phyloP scores from a whole-genome alignment of 1,140 invertebrate species.

The Scylla paramamosain region DNA sequence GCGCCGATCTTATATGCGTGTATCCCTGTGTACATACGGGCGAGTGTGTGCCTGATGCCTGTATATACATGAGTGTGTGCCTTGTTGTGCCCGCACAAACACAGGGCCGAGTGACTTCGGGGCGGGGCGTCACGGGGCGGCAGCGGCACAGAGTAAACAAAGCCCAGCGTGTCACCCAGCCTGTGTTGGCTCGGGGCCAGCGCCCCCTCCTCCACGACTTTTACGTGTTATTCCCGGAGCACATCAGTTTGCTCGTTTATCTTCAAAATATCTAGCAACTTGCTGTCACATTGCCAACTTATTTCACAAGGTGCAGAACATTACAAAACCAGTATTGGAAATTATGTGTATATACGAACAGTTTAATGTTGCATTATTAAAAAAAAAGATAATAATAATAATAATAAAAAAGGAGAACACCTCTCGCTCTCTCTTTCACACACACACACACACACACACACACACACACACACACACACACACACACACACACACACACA shows the following conservation, averaged over 20 bases:
- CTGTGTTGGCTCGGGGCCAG: conserved; percentile 2
- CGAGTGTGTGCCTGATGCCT: neutral
- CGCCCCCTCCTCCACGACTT: neutral
- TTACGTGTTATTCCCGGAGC: conserved; percentile 7
- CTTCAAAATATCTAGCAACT: neutral
- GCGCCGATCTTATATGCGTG: neutral
- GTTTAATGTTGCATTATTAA: no score
- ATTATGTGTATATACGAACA: no score
- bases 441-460: conserved; percentile 5
- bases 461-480: conserved; percentile 30
- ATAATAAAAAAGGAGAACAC: no score
- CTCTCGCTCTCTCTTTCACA: no score
- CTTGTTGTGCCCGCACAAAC: conserved; percentile 18
- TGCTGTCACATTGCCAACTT: neutral
- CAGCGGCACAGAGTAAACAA: neutral
- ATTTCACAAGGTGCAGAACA: neutral
- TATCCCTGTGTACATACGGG: neutral
- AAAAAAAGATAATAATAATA: no score
- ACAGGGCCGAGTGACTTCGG: neutral
- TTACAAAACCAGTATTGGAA: no score
- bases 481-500: neutral
- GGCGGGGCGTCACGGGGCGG: neutral
- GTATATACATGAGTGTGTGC: conserved; percentile 10
- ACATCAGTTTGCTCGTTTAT: conserved; percentile 12
- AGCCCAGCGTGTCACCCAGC: conserved; percentile 7